Evolutionary conservation across 2,113 vertebrate species (phyloP).

Genomic region (Takifugu bimaculatus): DNA sequence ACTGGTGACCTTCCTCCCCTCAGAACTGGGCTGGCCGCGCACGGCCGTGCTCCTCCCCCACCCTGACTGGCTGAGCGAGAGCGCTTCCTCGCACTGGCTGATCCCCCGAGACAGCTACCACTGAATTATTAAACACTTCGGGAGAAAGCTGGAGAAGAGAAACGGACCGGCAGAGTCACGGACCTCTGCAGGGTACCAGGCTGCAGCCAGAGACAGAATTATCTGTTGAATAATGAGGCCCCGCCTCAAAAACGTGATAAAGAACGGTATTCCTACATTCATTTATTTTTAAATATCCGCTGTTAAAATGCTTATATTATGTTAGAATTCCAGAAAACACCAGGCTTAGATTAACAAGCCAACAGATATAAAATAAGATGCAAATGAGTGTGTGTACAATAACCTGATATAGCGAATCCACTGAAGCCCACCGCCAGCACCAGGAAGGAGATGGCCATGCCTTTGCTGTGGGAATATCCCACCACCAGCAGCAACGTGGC

Average conservation of each 20-base stretch:
- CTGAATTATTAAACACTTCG: conserved; percentile 79
- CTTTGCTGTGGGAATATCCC: conserved; percentile 95
- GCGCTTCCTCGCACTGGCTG: conserved; percentile 61
- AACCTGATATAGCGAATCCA: conserved; percentile 98
- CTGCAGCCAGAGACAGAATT: background rate
- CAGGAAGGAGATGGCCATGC: conserved; percentile 94
- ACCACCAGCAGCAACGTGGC: conserved; percentile 95
- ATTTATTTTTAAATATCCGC: no score
- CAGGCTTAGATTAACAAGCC: no score
- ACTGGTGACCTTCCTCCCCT: conserved; percentile 42
- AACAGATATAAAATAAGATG: background rate
- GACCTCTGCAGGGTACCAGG: conserved; percentile 17
- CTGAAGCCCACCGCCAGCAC: conserved; percentile 97
- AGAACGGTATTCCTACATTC: no score
- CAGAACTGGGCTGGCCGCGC: conserved; percentile 36
- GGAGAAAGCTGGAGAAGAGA: conserved; percentile 55
- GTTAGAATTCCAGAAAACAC: no score
- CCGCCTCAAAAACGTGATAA: no score
- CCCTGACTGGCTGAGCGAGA: conserved; percentile 58
- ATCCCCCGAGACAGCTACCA: conserved; percentile 58
- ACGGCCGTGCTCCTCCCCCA: conserved; percentile 55
- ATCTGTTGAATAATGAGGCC: conserved; percentile 23
- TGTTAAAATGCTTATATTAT: no score
- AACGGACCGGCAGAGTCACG: conserved; percentile 43
- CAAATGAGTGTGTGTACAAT: conserved; percentile 34